Percentiles rank a stretch among this genome's conserved stretches.
Evolutionary conservation across 2,113 vertebrate species (phyloP).

Genomic region (Oxyruncus cristatus): DNA sequence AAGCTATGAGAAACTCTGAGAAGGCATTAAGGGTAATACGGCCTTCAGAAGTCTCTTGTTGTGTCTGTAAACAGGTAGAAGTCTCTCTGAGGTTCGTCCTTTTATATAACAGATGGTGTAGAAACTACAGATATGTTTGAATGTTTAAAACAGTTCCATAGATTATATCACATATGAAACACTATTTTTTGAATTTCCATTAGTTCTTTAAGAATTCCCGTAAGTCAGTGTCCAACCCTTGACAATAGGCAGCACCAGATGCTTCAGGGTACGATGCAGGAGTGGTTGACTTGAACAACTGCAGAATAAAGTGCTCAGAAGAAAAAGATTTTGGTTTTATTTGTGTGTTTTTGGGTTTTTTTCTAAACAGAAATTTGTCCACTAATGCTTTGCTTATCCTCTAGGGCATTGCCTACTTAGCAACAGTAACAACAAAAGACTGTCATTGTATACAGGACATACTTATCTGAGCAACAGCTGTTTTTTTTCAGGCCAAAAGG

Average conservation of each 20-base stretch:
- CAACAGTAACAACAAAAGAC: slow-evolving; percentile 7
- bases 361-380: neutral
- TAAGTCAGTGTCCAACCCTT: neutral
- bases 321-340: neutral
- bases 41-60: neutral
- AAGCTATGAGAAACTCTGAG: neutral
- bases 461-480: slow-evolving; percentile 16
- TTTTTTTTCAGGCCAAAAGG: neutral
- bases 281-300: neutral
- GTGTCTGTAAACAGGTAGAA: neutral
- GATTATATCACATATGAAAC: neutral
- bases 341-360: neutral
- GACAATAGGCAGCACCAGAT: neutral
- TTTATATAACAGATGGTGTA: neutral
- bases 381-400: neutral
- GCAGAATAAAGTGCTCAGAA: neutral
- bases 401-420: neutral
- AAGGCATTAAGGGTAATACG: neutral
- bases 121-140: neutral
- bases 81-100: neutral
- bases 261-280: neutral
- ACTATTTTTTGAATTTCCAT: neutral
- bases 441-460: neutral
- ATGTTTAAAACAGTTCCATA: neutral
- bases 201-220: neutral